Evolutionary conservation across 2,888 invertebrate species (phyloP).

Genomic region (Epistrophe eligans): DNA sequence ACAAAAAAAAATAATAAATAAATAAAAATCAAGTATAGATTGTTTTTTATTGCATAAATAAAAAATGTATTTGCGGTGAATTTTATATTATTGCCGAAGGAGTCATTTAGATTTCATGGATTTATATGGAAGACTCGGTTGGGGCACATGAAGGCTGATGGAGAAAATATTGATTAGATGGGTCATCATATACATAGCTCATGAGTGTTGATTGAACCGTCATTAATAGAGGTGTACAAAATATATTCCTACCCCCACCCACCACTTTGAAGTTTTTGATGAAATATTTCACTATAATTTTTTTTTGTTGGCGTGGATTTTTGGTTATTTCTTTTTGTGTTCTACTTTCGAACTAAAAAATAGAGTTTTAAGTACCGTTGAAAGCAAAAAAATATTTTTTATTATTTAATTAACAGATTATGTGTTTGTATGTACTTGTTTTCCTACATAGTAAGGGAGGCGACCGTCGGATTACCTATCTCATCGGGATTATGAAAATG

Average conservation of each 20-base stretch:
- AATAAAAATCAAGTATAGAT: neutral
- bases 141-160: neutral
- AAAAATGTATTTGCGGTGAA: constrained; percentile 18
- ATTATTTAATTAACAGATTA: too few species aligned
- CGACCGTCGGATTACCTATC: too few species aligned
- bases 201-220: constrained; percentile 19
- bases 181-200: neutral
- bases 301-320: neutral
- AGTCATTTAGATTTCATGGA: constrained; percentile 8
- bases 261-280: constrained; percentile 1
- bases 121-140: neutral
- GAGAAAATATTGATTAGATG: constrained; percentile 9
- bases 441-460: too few species aligned
- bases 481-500: too few species aligned
- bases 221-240: constrained; percentile 6
- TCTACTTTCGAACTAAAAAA: neutral
- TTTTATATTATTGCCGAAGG: constrained; percentile 2
- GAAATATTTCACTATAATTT: neutral
- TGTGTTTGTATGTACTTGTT: too few species aligned
- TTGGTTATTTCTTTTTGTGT: neutral
- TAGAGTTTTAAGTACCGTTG: too few species aligned
- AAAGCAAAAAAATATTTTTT: too few species aligned
- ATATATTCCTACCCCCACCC: neutral
- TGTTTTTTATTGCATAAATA: constrained; percentile 13
- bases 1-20: neutral